Percentiles rank a stretch among this genome's conserved stretches.
Conservation (phyloP, 2,113 vertebrate species). For the Thermophis baileyi region DNA sequence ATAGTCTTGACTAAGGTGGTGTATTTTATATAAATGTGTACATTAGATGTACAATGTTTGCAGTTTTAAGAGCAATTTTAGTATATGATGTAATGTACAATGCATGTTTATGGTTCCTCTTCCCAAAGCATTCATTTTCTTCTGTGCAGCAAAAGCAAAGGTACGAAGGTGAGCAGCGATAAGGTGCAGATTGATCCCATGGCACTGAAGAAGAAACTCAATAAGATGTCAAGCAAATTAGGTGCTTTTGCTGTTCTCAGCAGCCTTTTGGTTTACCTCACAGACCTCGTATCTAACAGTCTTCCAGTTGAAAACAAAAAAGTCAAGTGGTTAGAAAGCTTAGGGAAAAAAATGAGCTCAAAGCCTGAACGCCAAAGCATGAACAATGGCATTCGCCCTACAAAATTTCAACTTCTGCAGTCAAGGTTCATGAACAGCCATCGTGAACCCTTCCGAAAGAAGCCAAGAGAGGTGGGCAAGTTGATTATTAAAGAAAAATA, state of each 20-base stretch:
- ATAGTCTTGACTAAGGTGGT: not conserved
- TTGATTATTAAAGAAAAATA: slow-evolving; percentile 70
- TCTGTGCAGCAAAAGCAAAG: slow-evolving; percentile 69
- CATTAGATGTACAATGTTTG: not conserved
- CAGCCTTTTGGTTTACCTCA: slow-evolving; percentile 80
- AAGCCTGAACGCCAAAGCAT: slow-evolving; percentile 5
- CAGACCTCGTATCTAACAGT: slow-evolving; percentile 2
- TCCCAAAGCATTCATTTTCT: slow-evolving; percentile 66
- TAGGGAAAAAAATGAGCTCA: slow-evolving; percentile 24
- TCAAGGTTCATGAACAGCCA: slow-evolving; percentile 81
- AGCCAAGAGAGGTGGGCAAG: slow-evolving; percentile 80
- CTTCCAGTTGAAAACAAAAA: slow-evolving; percentile 36
- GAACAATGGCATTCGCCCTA: slow-evolving; percentile 60
- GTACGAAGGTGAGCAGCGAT: not conserved
- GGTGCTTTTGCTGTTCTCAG: slow-evolving; percentile 76
- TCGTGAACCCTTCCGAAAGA: slow-evolving; percentile 71
- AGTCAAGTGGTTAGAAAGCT: slow-evolving; percentile 40
- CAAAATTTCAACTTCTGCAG: slow-evolving; percentile 84
- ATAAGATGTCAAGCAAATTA: slow-evolving; percentile 62
- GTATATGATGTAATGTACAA: not conserved
- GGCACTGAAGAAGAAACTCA: slow-evolving; percentile 75
- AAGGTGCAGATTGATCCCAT: slow-evolving; percentile 58
- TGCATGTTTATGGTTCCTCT: slow-evolving; percentile 31
- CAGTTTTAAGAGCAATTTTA: not conserved
- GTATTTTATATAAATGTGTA: not conserved